Base-by-base conservation (phyloP, 2,888 invertebrate genomes). In the Myopa tessellatipennis region DNA sequence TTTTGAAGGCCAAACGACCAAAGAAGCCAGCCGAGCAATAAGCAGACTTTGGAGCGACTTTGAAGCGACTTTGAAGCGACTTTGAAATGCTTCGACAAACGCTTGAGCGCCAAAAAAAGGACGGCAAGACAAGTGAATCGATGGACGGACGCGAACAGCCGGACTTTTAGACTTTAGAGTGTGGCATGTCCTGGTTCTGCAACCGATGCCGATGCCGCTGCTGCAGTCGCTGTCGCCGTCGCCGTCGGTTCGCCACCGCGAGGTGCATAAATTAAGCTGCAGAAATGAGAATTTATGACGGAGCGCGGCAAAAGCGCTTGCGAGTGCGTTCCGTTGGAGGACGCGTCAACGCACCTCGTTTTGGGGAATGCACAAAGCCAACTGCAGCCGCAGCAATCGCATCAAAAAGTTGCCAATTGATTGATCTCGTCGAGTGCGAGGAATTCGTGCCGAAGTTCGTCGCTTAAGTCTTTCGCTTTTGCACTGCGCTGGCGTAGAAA, bases 1-100 rank as follows among this genome's bases (percentile, higher is more conserved):
- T 68, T 68, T 75, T 69, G 75, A 75, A 75, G 75, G 75, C 75
- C 75, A 69, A 74, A 36, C 74, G 52, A 26, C 18, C 61, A 61
- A 61, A 10, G 72, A 65, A 72, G 58, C 61, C 34, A 60, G 52
- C 7, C 55, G n/a, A 72, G 50, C 40, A 72, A 68, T 45, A 72
- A 73, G 71, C 74, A 78, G 52, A 71, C 4, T 55, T 55, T 58
- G 38, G 16, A 34, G 50, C 50, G 26, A 52, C 36, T 18, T 34
- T 36, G 45, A 8, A 14, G n/a, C 8, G 45, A 52, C 36, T 18
- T 34, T 36, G 45, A 8, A 14, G n/a, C 8, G 45, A 5, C 8
- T 18, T 55, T 52, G 34, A 52, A 50, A 18, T 16, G n/a, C 58
- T 12, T 55, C 58, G 72, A n/a, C 16, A 71, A 71, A 38, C 38